phyloP scores from a whole-genome alignment of 2,113 vertebrate genomes.

The Forbesichthys papilliferus region DNA sequence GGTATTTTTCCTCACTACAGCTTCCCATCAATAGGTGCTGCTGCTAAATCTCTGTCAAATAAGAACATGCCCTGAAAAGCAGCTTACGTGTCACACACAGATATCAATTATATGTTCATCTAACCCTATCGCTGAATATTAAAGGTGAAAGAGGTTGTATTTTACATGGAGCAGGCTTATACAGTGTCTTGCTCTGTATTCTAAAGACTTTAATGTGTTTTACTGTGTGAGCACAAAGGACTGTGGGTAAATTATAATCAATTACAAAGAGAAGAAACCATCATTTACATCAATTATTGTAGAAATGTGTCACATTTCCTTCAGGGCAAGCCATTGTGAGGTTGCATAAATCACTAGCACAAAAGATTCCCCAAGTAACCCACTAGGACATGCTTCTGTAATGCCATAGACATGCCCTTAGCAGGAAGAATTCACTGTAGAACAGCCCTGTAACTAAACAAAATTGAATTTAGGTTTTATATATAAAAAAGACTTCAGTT shows the following conservation, averaged over 20 bases:
- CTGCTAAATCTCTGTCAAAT: background rate
- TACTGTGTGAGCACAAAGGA: slow-evolving; percentile 5
- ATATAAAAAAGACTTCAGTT: too few species aligned
- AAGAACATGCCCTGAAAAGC: slow-evolving; percentile 11
- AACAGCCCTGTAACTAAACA: slow-evolving; percentile 9
- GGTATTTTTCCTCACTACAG: background rate
- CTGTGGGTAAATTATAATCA: slow-evolving; percentile 24
- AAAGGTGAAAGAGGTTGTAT: slow-evolving; percentile 10
- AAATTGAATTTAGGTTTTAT: too few species aligned
- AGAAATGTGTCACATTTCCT: slow-evolving; percentile 61
- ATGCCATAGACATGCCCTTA: slow-evolving; percentile 51
- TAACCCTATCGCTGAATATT: slow-evolving; percentile 13
- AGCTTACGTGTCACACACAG: slow-evolving; percentile 17
- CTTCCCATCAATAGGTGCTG: slow-evolving; percentile 10
- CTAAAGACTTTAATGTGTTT: slow-evolving; percentile 9
- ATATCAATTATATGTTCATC: background rate
- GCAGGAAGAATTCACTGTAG: slow-evolving; percentile 35
- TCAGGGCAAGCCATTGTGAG: slow-evolving; percentile 42
- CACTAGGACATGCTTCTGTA: slow-evolving; percentile 45
- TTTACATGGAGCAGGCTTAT: background rate
- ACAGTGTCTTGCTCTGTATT: slow-evolving; percentile 4
- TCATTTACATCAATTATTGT: slow-evolving; percentile 72
- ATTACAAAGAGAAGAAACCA: slow-evolving; percentile 54
- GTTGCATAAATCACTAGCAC: slow-evolving; percentile 65
- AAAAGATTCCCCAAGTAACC: slow-evolving; percentile 48